phyloP scores from a whole-genome alignment of 2,797 vertebrate genomes.

The Euphonia xanthogaster region DNA sequence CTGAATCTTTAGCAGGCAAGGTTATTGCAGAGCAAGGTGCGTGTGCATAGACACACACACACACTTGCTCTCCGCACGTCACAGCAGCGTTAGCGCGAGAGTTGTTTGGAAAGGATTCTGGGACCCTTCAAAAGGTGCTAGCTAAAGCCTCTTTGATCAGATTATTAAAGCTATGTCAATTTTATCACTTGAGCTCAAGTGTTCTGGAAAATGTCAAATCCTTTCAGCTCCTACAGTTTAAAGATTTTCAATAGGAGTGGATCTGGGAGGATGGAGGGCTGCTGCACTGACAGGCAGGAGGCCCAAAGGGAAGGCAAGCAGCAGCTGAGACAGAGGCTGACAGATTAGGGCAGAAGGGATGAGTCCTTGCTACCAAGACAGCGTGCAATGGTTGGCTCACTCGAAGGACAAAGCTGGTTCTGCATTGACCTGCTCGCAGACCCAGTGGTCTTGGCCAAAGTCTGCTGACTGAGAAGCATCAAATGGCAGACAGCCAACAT shows the following conservation, averaged over 20 bases:
- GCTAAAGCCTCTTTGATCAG: conserved; percentile 68
- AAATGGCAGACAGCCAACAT: not conserved
- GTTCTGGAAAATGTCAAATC: conserved; percentile 68
- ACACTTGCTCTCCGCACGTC: not conserved
- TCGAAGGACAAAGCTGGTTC: not conserved
- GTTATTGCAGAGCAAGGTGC: not conserved
- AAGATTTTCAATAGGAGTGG: conserved; percentile 60
- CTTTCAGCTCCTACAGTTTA: conserved; percentile 63
- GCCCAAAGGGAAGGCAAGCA: conserved; percentile 20
- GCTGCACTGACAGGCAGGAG: conserved; percentile 9
- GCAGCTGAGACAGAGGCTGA: not conserved
- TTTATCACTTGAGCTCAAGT: conserved; percentile 70
- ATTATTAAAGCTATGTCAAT: conserved; percentile 71
- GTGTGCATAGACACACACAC: not conserved
- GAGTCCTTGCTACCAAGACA: not conserved
- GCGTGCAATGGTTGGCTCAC: not conserved
- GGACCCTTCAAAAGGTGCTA: conserved; percentile 47
- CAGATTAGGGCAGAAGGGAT: not conserved
- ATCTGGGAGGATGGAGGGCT: not conserved
- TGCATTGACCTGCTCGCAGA: not conserved
- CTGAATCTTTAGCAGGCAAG: not conserved
- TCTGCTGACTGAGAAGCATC: rapidly evolving
- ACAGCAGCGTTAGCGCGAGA: not conserved
- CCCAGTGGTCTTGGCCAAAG: not conserved
- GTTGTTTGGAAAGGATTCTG: conserved; percentile 39